phyloP scores from a whole-genome alignment of 64 coral and sea anemone species.

The Pocillopora verrucosa region DNA sequence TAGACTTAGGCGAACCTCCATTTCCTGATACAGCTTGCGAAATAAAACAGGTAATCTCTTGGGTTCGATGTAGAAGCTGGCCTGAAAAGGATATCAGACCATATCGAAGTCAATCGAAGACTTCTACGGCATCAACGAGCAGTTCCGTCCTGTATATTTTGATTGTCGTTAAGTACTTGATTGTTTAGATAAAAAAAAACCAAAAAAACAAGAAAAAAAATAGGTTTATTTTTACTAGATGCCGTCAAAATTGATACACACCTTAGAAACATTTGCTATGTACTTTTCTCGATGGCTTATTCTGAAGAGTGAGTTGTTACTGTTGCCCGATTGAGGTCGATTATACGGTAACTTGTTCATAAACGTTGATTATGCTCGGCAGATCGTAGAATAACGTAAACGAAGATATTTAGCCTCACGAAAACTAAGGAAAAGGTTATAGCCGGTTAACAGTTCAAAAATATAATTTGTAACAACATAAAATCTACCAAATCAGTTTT shows the following conservation, averaged over 20 bases:
- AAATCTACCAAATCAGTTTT: too few relatives aligned
- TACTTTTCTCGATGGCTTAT: not conserved
- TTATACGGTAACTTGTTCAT: not conserved
- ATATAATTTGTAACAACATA: too few relatives aligned
- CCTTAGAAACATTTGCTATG: too few relatives aligned
- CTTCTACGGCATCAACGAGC: too few relatives aligned
- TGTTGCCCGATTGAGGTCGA: not conserved
- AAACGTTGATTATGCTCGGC: not conserved
- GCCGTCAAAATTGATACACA: not conserved
- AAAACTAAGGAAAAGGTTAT: too few relatives aligned
- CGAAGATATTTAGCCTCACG: not conserved
- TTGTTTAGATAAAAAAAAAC: not conserved
- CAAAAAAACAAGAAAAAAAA: too few relatives aligned
- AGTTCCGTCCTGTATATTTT: too few relatives aligned
- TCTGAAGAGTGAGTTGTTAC: not conserved
- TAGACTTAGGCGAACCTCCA: not conserved
- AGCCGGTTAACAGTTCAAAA: too few relatives aligned
- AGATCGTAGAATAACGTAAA: not conserved
- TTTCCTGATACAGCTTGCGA: slow-evolving; percentile 31
- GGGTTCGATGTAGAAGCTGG: too few relatives aligned
- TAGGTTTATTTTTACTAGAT: too few relatives aligned
- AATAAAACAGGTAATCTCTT: slow-evolving; percentile 2
- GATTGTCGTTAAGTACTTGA: not conserved
- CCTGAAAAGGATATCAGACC: too few relatives aligned
- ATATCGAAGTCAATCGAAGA: too few relatives aligned